Evolutionary conservation across 2,113 vertebrate species (phyloP), one percentile per base, ranked within the genome.

Genomic region (Setophaga petechia): DNA sequence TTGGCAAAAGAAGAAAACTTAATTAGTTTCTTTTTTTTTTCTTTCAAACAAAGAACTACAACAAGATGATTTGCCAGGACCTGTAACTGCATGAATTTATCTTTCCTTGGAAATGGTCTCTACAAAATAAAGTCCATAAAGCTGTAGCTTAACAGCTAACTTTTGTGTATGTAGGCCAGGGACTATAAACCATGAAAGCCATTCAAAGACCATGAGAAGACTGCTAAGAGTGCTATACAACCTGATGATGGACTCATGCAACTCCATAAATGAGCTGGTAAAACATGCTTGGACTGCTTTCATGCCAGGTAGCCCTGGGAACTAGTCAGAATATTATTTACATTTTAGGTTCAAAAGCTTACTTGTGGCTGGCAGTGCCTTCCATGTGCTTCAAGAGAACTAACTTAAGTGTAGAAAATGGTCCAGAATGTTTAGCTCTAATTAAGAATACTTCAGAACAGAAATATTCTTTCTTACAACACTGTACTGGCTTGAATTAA

Each of bases 1-100:
- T 82, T 46, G 41, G 21, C 21, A 94, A 96, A 88, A 84, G 24
- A n/a, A 95, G n/a, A 96, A 93, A 95, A 37, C 3, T 57, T 31
- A 47, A 68, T 83, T 51, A 69, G 21, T 19, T 66, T 15, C 2
- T 15, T 44, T 59, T 7, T 33, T 84, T 69, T 25, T 17, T 8
- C 4, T 13, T 94, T 33, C 33, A 63, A 73, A 79, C 6, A 76
- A 94, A 69, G 12, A 75, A 84, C 15, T 51, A 20, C 19, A 41
- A 21, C 5, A 78, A 68, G 1, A 37, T 23, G 1, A 84, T 73
- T 84, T 93, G 9, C 44, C 15, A 89, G 55, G 11, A 51, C 11
- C 4, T 75, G 15, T 22, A 80, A 47, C 5, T 65, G 9, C 12
- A 4, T 13, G 19, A 78, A n/a, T 37, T 92, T 37, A 88, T 44